Base-by-base conservation (phyloP, 2,113 vertebrate species). In the Erinaceus europaeus region DNA sequence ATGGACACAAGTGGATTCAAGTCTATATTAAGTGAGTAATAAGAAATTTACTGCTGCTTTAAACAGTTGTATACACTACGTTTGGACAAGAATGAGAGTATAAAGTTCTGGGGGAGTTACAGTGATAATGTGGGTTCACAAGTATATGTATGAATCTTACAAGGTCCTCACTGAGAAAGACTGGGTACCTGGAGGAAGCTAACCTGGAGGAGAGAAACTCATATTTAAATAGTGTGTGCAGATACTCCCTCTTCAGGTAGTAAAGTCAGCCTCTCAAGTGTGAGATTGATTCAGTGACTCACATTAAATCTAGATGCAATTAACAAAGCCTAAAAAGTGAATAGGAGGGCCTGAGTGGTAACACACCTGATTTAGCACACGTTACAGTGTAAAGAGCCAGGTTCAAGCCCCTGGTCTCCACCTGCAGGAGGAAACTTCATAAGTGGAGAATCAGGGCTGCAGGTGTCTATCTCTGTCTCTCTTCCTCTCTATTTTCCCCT, bases 61-160 rank as follows among this genome's bases (percentile, higher is more conserved):
- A 50, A 85, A 76, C 15, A 21, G 71, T 3, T 61, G 42, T 50
- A 64, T 61, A 86, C 36, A 42, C 15, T 36, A 84, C 21, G 27
- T 18, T 8, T 64, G 40, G 29, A 12, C 25, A 21, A 21, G 42
- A 11, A 23, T 25, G 38, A 38, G 25, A 20, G 9, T 8, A 25
- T 0, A 53, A 69, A 7, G 12, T 36, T 38, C 13, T 20, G 1
- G 4, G 48, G 25, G 65, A n/a, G 55, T 9, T 2, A 6, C 3
- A 29, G 7, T 36, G 34, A 65, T 18, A 21, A 1, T 4, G 34
- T 15, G 44, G 68, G 32, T 6, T 17, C 53, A 52, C 9, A 25
- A 61, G 18, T 4, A 15, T 36, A 53, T 32, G 34, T 40, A 36
- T 0, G 15, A 44, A 40, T 14, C 6, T 32, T n/a, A 15, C 21